Base-by-base conservation (phyloP, 2,888 invertebrate species). In the Barypeithes pellucidus region DNA sequence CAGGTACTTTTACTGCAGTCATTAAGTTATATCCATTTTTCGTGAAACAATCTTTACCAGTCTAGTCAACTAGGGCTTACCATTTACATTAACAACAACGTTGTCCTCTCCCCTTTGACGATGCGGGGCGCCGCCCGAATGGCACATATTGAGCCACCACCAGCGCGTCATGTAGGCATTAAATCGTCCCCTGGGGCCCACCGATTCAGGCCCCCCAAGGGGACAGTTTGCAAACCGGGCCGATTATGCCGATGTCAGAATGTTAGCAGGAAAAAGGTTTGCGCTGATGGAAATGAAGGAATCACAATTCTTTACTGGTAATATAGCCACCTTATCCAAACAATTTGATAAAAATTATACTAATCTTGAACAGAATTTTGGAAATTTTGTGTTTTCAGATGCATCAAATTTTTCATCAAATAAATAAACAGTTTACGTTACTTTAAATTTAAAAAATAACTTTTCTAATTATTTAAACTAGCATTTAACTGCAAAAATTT, bases 101-200 rank as follows among this genome's bases (percentile, higher is more conserved):
- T 45, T 54, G 16, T 72, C 60, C 18, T 68, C 72, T 11, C n/a
- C 43, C 29, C 29, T 47, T 16, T 68, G 65, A 3, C 22, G 72
- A 18, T 52, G 50, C 16, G 67, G 65, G 52, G 67, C 66, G n/a
- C 71, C 83, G 81, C 85, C 85, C 79, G 89, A 88, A 80, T 89
- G 89, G 88, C 90, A 91, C 82, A 89, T 87, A 82, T 90, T 90
- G 81, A 91, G 85, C 82, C 90, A 87, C 90, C 90, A 90, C 90
- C 90, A 91, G 77, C 90, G 89, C 80, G 90, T 90, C 86, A 90
- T 89, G 77, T 77, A 78, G 76, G 22, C 36, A 24, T 36, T 50
- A 65, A 65, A 41, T 43, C 73, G 69, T 63, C 54, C 61, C 61
- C 20, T 57, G 45, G 45, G 63, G 29, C 65, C 69, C 65, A 61